Conservation (phyloP, 2,888 invertebrate genomes). For the Cyaniris semiargus region DNA sequence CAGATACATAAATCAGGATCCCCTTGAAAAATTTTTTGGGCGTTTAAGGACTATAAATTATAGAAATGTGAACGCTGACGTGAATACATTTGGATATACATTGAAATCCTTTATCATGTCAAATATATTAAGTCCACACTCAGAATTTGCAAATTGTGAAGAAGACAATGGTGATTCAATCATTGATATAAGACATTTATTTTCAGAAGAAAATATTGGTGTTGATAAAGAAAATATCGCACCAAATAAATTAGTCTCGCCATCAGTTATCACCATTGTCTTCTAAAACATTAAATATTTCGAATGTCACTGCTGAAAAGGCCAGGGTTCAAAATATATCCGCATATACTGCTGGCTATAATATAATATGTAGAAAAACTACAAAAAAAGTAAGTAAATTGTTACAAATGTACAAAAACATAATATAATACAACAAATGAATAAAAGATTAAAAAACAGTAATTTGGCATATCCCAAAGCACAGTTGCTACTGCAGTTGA, state of each 20-base stretch:
- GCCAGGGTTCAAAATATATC: slow-evolving; percentile 18
- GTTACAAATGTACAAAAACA: neutral
- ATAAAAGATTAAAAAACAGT: too few species aligned
- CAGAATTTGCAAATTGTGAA: slow-evolving; percentile 24
- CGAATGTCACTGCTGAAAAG: neutral
- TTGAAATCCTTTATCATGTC: slow-evolving; percentile 21
- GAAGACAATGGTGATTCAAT: slow-evolving; percentile 21
- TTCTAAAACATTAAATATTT: neutral
- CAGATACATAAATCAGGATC: slow-evolving; percentile 18
- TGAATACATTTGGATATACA: slow-evolving; percentile 11
- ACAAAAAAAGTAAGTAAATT: neutral
- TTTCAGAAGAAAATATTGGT: neutral
- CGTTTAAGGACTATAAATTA: slow-evolving; percentile 30
- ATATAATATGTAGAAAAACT: slow-evolving; percentile 5
- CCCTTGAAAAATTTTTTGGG: slow-evolving; percentile 33
- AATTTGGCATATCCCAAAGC: too few species aligned
- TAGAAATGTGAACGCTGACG: slow-evolving; percentile 23
- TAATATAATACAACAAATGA: too few species aligned
- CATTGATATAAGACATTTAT: neutral
- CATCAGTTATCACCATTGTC: neutral
- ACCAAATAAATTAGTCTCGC: neutral
- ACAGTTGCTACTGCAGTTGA: too few species aligned
- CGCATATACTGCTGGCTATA: slow-evolving; percentile 12
- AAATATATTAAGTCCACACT: slow-evolving; percentile 23
- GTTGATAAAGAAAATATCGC: slow-evolving; percentile 9